phyloP scores from a whole-genome alignment of 2,888 invertebrate genomes.

The Gisinianus flammeolus region DNA sequence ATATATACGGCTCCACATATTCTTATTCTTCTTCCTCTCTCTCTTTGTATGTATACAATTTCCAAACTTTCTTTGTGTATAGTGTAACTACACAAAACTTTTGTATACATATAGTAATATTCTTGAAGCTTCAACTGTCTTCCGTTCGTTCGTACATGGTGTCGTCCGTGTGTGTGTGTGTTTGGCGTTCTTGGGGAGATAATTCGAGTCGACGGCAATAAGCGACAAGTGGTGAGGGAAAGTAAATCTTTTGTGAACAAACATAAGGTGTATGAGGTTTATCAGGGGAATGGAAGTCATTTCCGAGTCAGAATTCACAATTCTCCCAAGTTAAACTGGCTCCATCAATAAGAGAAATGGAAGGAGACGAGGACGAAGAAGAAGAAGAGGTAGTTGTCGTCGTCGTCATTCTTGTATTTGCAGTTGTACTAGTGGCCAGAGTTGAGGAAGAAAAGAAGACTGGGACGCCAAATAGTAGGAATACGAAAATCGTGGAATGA shows the following conservation, averaged over 20 bases:
- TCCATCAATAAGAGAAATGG: constrained; percentile 24
- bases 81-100: too few relatives aligned
- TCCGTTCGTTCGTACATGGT: too few relatives aligned
- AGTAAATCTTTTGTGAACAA: constrained; percentile 4
- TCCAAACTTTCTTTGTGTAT: too few relatives aligned
- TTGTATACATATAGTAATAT: too few relatives aligned
- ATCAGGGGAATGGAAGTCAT: constrained; percentile 6
- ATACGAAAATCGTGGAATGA: too few relatives aligned
- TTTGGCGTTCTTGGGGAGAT: background rate
- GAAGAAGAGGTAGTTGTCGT: background rate
- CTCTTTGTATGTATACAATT: background rate
- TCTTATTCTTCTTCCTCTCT: background rate
- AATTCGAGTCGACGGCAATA: constrained; percentile 3
- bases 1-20: background rate
- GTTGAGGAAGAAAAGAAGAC: background rate
- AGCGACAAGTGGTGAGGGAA: constrained; percentile 6
- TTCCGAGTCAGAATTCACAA: constrained; percentile 6
- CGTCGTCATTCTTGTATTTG: background rate
- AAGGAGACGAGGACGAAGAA: background rate
- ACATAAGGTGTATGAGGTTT: background rate
- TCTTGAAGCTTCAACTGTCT: too few relatives aligned
- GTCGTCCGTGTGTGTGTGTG: background rate
- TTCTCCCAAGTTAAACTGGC: background rate
- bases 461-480: too few relatives aligned
- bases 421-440: background rate